These are phyloP conservation scores for Brachyhypopomus occidentalis DNA, from an alignment of 2,113 vertebrate species.

Conservation along the genomic window DNA sequence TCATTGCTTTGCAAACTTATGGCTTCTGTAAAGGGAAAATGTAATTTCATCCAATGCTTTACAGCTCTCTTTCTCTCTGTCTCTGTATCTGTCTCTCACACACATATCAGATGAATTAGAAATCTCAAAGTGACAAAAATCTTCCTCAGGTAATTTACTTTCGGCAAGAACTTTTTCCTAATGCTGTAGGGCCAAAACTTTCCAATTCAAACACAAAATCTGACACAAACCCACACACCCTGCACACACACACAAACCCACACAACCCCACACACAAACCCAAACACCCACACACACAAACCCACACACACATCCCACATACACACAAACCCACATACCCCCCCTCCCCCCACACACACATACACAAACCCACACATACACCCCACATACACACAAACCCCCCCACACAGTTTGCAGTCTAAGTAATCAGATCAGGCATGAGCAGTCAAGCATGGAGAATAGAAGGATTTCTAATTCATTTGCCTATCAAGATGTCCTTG, in stretches of 20 bases:
- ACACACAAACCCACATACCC: not conserved
- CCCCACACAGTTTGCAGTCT: not conserved
- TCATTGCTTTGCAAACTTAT: not conserved
- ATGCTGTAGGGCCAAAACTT: not conserved
- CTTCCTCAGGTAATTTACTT: too few species aligned
- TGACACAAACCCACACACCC: not conserved
- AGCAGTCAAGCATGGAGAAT: slow-evolving; percentile 2
- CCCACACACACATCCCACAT: too few species aligned
- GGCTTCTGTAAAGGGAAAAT: slow-evolving; percentile 27
- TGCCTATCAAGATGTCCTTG: not conserved
- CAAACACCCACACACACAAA: too few species aligned
- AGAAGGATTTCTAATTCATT: slow-evolving; percentile 18
- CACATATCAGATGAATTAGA: too few species aligned
- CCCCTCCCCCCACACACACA: too few species aligned
- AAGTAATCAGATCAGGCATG: slow-evolving; percentile 16
- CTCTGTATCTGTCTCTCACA: too few species aligned
- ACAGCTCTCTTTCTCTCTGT: too few species aligned
- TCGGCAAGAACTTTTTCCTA: too few species aligned
- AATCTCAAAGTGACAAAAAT: too few species aligned
- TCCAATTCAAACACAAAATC: slow-evolving; percentile 19
- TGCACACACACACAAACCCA: not conserved
- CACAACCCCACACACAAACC: too few species aligned
- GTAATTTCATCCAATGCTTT: slow-evolving; percentile 34
- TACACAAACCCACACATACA: not conserved
- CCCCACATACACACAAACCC: not conserved